Evolutionary conservation across 2,113 vertebrate genomes (phyloP).

Genomic region (Pedionomus torquatus): DNA sequence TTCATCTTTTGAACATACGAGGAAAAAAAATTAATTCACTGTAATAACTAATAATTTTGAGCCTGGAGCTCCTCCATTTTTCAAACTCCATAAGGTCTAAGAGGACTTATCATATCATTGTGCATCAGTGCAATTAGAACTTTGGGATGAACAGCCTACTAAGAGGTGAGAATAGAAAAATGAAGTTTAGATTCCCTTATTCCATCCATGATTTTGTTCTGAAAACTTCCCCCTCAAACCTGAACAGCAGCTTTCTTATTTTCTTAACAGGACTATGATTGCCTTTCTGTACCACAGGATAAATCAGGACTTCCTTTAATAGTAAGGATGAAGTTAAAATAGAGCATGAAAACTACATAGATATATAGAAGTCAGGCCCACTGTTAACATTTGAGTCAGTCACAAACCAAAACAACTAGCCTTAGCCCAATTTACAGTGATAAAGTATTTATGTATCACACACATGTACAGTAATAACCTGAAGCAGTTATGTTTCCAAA

Average conservation of each 20-base stretch:
- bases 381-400: background rate
- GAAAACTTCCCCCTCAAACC: background rate
- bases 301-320: background rate
- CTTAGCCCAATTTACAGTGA: background rate
- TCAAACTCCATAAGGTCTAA: background rate
- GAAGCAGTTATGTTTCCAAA: conserved; percentile 26
- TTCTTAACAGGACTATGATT: background rate
- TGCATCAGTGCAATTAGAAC: background rate
- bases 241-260: background rate
- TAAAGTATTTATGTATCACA: conserved; percentile 9
- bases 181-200: background rate
- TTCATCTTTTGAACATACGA: background rate
- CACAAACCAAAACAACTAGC: background rate
- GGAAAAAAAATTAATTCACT: background rate
- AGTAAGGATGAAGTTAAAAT: background rate
- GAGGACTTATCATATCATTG: background rate
- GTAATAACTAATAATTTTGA: background rate
- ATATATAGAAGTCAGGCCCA: background rate
- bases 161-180: background rate
- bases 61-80: background rate
- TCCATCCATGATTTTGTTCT: background rate
- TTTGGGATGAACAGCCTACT: background rate
- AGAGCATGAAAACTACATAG: background rate
- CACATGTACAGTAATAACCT: background rate
- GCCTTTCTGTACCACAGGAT: background rate